phyloP scores from a whole-genome alignment of 2,797 vertebrate genomes.

The Schizopygopsis pylzovi region DNA sequence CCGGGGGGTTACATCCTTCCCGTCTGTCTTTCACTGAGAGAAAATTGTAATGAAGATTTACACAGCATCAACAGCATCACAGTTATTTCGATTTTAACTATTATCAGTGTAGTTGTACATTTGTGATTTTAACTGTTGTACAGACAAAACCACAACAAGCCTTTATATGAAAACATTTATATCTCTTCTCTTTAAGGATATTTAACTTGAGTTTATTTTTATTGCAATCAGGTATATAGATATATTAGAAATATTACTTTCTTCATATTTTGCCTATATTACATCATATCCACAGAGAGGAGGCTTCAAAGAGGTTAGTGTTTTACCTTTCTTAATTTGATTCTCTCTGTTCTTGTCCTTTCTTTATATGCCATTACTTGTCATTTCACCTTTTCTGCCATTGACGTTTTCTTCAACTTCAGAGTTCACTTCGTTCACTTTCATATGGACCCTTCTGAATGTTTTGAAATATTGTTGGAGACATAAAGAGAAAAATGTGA shows the following conservation, averaged over 20 bases:
- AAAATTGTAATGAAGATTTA: neutral
- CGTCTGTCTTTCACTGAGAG: neutral
- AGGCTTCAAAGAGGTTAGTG: neutral
- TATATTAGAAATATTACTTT: neutral
- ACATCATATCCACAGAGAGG: constrained; percentile 13
- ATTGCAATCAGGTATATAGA: neutral
- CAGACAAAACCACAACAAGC: neutral
- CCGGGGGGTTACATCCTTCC: too few species aligned
- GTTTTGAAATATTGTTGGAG: constrained; percentile 21
- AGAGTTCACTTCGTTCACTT: constrained; percentile 13
- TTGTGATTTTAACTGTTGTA: neutral
- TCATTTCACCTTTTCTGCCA: constrained; percentile 30
- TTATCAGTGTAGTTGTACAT: neutral
- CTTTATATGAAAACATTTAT: neutral
- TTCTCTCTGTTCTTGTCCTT: constrained; percentile 36
- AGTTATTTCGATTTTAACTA: neutral
- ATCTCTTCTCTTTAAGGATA: neutral
- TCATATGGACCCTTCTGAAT: constrained; percentile 17
- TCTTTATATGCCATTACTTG: constrained; percentile 42
- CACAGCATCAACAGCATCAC: neutral
- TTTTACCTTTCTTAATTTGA: constrained; percentile 23
- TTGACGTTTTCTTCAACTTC: neutral
- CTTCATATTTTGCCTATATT: neutral
- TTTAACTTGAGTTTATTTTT: neutral
- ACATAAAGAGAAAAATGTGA: constrained; percentile 21